Conservation (phyloP, 92 coral and sea anemone species). For the Parazoanthus swiftii region DNA sequence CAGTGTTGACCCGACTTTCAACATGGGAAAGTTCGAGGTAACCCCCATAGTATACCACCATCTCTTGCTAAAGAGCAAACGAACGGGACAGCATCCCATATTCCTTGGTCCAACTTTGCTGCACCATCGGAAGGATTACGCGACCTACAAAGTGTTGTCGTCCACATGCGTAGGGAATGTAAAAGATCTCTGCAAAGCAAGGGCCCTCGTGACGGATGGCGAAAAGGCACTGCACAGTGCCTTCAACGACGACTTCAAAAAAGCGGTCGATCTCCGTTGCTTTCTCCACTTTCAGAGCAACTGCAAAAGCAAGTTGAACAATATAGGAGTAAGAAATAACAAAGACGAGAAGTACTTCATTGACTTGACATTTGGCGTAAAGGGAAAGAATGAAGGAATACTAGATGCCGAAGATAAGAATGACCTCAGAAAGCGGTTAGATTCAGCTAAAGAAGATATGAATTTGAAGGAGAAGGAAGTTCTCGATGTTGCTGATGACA, state of each 20-base stretch:
- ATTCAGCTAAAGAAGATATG: slow-evolving; percentile 29
- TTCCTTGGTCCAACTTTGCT: slow-evolving; percentile 49
- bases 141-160: too few relatives aligned
- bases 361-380: slow-evolving; percentile 45
- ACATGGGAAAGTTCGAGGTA: slow-evolving; percentile 55
- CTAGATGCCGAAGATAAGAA: slow-evolving; percentile 47
- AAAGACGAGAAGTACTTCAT: slow-evolving; percentile 20
- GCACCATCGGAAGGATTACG: too few relatives aligned
- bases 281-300: slow-evolving; percentile 53
- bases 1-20: slow-evolving; percentile 51
- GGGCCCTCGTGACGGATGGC: slow-evolving; percentile 43
- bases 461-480: slow-evolving; percentile 34
- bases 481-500: slow-evolving; percentile 11
- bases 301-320: slow-evolving; percentile 40
- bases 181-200: not conserved
- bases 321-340: slow-evolving; percentile 35
- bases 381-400: slow-evolving; percentile 48
- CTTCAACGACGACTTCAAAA: slow-evolving; percentile 32
- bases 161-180: too few relatives aligned
- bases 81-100: slow-evolving; percentile 59
- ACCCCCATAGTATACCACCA: slow-evolving; percentile 56
- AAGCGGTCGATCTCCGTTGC: slow-evolving; percentile 44
- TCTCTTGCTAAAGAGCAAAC: slow-evolving; percentile 39
- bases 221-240: slow-evolving; percentile 34
- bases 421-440: slow-evolving; percentile 35